Percentiles rank a stretch among this genome's conserved stretches.
Conservation (phyloP, 1,140 invertebrate species). For the Nylanderia fulva region DNA sequence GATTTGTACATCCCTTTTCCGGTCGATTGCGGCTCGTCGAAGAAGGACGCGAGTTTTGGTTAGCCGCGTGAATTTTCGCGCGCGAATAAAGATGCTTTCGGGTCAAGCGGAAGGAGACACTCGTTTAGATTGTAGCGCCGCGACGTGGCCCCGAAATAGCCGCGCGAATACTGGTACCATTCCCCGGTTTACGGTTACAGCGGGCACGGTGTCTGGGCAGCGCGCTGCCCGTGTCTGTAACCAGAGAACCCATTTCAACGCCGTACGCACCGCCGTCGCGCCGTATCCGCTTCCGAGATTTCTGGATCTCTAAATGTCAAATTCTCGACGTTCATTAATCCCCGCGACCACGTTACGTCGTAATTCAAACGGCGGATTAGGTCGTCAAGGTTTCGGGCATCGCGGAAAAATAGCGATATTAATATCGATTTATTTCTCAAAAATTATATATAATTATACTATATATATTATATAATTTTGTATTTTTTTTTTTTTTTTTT, state of each 20-base stretch:
- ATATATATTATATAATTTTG: no score
- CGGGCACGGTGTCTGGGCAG: slow-evolving; percentile 74
- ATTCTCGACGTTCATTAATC: slow-evolving; percentile 51
- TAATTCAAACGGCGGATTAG: slow-evolving; percentile 15
- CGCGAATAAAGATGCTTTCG: slow-evolving; percentile 71
- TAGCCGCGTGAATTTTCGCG: slow-evolving; percentile 14
- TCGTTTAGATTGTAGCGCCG: slow-evolving; percentile 73
- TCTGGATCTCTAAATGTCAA: slow-evolving; percentile 44
- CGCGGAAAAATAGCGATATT: neutral
- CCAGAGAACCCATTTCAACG: slow-evolving; percentile 70
- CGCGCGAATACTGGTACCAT: slow-evolving; percentile 74
- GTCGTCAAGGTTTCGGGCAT: neutral
- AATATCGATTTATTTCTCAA: neutral
- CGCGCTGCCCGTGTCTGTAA: slow-evolving; percentile 75
- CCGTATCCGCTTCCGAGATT: slow-evolving; percentile 57
- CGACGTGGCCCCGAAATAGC: slow-evolving; percentile 74
- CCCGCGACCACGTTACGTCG: neutral
- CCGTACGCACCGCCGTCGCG: neutral
- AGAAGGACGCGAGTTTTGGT: neutral
- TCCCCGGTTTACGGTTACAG: slow-evolving; percentile 76
- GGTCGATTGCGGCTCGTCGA: neutral
- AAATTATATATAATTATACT: no score
- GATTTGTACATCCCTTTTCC: neutral
- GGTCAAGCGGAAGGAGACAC: slow-evolving; percentile 72
- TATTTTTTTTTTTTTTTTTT: no score